Evolutionary conservation across 2,888 invertebrate genomes (phyloP), one percentile per base, ranked within the genome.

Genomic region (Andrena haemorrhoa): DNA sequence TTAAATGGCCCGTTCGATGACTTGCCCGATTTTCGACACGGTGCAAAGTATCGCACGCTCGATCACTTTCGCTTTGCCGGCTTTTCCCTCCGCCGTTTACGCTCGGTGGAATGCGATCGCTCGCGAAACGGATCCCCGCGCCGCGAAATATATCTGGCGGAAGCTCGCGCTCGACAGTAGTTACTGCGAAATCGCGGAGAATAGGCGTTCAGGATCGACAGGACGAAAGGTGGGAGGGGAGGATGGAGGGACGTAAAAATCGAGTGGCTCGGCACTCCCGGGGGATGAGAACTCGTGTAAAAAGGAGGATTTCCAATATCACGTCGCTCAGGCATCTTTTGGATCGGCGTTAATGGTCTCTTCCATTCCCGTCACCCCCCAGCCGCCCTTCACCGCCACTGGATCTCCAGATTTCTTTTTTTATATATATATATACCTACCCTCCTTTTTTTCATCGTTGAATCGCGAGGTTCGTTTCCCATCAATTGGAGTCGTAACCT

Each of bases 271-370:
- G 65, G 47, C 64, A 58, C 65, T 70, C 78, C 51, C 69, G 51
- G 23, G 66, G 73, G 72, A 66, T 69, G 77, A 61, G 81, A 76
- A 84, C 68, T 56, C 69, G 26, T 60, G 71, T 75, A 74, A 84
- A 80, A 79, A 69, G 65, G 49, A 82, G 58, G 71, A 77, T 83
- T 82, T 85, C 73, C 70, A 82, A 84, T 86, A 84, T 86, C 71
- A 70, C 72, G 64, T 75, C 68, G 64, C 66, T 75, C 61, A 76
- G 71, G 82, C 82, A 79, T 82, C 80, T 86, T 82, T 83, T 69
- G 69, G 78, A 86, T 80, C 75, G 76, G 75, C 79, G 75, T 88
- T 88, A 88, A 85, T 83, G 80, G 77, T 66, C 66, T 63, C 76
- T 82, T 78, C 79, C 70, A 60, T 79, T 61, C 68, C 2, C 68